Evolutionary conservation across 2,797 vertebrate species (phyloP).

Genomic region (Erethizon dorsatum): DNA sequence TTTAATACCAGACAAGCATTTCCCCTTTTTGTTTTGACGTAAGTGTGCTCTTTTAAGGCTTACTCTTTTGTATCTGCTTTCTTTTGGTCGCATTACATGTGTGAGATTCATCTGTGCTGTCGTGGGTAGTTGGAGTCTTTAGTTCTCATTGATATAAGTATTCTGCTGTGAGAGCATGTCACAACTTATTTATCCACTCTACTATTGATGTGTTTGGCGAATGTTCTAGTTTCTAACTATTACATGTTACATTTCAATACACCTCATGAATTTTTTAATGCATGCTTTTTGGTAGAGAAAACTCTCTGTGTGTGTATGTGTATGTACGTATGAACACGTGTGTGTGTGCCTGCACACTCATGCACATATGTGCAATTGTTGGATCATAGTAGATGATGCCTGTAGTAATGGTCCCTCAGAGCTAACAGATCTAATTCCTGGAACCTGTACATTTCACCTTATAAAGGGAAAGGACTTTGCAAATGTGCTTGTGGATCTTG

Average conservation of each 20-base stretch:
- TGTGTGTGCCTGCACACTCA: background rate
- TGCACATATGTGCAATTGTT: background rate
- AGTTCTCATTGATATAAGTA: background rate
- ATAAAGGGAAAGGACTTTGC: background rate
- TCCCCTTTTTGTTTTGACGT: background rate
- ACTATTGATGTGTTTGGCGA: background rate
- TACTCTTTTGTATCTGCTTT: background rate
- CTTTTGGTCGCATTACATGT: background rate
- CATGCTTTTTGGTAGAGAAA: background rate
- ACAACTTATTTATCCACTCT: background rate
- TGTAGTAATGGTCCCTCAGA: background rate
- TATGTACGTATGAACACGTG: background rate
- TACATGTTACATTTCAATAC: background rate
- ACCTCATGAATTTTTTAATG: background rate
- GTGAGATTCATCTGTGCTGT: background rate
- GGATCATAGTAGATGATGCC: background rate
- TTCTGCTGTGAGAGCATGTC: background rate
- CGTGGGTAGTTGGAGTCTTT: background rate
- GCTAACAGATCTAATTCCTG: background rate
- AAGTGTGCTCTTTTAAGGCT: background rate
- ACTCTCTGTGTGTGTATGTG: background rate
- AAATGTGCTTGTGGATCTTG: background rate
- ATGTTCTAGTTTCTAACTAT: background rate
- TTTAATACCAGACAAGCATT: background rate
- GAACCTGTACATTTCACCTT: background rate